phyloP scores from a whole-genome alignment of 2,113 vertebrate genomes.

The Pleuronectes platessa region DNA sequence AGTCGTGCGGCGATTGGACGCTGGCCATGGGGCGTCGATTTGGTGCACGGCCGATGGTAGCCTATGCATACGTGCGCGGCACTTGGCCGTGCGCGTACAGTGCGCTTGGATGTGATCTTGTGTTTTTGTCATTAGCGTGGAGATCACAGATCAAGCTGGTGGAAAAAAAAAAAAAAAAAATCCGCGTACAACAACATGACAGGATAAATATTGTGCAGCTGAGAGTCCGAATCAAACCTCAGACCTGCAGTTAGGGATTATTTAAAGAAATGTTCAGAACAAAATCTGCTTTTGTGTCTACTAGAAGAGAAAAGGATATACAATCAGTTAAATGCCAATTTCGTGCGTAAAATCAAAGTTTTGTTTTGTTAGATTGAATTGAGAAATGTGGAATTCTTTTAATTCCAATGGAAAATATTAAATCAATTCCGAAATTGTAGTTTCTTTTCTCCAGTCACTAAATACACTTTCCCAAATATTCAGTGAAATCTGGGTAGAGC shows the following conservation, averaged over 20 bases:
- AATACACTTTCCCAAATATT: neutral
- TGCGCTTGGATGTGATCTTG: slow-evolving; percentile 61
- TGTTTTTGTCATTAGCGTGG: slow-evolving; percentile 70
- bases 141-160: slow-evolving; percentile 65
- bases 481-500: neutral
- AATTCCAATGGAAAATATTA: neutral
- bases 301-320: neutral
- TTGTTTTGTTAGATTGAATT: neutral
- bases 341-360: too few species aligned
- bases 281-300: neutral
- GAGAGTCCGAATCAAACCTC: slow-evolving; percentile 40
- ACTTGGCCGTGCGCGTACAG: slow-evolving; percentile 40
- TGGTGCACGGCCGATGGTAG: neutral
- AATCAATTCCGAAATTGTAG: neutral
- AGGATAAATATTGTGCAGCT: slow-evolving; percentile 24
- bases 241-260: neutral
- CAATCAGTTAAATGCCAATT: neutral
- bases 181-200: slow-evolving; percentile 37
- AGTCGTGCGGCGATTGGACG: slow-evolving; percentile 55
- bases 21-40: slow-evolving; percentile 60
- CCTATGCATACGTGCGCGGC: slow-evolving; percentile 9
- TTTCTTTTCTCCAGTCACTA: neutral
- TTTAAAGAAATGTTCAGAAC: neutral
- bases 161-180: slow-evolving; percentile 57
- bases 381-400: neutral